Percentiles rank a stretch among this genome's conserved stretches.
phyloP scores from a whole-genome alignment of 2,797 vertebrate species.

The Lophius americanus region DNA sequence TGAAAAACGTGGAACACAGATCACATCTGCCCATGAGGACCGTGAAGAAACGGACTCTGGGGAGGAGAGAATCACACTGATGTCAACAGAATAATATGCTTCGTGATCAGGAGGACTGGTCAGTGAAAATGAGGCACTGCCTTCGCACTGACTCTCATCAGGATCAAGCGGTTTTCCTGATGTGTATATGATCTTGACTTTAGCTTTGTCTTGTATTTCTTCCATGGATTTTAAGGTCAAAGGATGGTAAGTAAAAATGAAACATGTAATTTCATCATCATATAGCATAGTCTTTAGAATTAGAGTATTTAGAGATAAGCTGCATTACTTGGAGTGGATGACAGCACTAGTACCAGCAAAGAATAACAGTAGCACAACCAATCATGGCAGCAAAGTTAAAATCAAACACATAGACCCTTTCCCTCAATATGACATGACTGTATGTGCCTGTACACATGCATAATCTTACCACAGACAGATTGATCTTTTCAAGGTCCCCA shows the following conservation, averaged over 20 bases:
- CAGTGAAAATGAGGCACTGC: slow-evolving; percentile 9
- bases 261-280: too few species aligned
- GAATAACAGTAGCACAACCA: not conserved
- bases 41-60: slow-evolving; percentile 21
- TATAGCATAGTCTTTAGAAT: too few species aligned
- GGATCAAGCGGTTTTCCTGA: not conserved
- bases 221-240: too few species aligned
- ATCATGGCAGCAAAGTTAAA: too few species aligned
- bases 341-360: too few species aligned
- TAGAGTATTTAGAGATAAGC: too few species aligned
- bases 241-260: slow-evolving; percentile 20
- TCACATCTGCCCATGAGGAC: slow-evolving; percentile 31
- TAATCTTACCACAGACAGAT: slow-evolving; percentile 20
- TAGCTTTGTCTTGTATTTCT: slow-evolving; percentile 39
- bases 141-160: not conserved
- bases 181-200: slow-evolving; percentile 25
- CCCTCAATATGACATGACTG: too few species aligned
- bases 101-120: slow-evolving; percentile 8
- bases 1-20: not conserved
- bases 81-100: slow-evolving; percentile 11
- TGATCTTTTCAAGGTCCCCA: slow-evolving; percentile 41
- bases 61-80: slow-evolving; percentile 8
- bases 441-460: too few species aligned
- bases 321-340: too few species aligned
- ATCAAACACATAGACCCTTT: too few species aligned